phyloP scores from a whole-genome alignment of 2,113 vertebrate genomes.

The Myotis davidii region DNA sequence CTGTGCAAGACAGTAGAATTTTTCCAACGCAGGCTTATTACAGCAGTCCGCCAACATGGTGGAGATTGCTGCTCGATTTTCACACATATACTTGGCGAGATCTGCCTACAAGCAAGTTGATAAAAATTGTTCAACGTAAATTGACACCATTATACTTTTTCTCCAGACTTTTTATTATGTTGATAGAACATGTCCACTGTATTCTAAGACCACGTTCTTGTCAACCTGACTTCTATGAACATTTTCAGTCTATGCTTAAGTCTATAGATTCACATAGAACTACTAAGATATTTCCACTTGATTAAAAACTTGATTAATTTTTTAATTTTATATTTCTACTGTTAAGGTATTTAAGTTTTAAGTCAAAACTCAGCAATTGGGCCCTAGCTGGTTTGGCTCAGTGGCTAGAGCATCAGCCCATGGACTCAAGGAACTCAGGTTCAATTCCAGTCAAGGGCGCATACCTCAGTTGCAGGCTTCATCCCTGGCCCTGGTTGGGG shows the following conservation, averaged over 20 bases:
- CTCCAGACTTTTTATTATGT: not conserved
- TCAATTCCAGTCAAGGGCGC: too few relatives aligned
- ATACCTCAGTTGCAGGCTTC: too few relatives aligned
- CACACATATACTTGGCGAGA: constrained; percentile 65
- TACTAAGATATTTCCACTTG: not conserved
- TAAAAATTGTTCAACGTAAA: not conserved
- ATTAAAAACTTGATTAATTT: not conserved
- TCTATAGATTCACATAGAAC: not conserved
- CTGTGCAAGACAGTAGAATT: constrained; percentile 67
- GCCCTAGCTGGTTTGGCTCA: too few relatives aligned
- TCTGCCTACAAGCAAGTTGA: constrained; percentile 69
- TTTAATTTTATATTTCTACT: constrained; percentile 21
- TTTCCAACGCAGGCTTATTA: constrained; percentile 62
- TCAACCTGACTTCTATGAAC: not conserved
- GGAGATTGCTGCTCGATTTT: constrained; percentile 76
- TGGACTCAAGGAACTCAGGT: too few relatives aligned
- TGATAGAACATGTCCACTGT: not conserved
- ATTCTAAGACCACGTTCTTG: not conserved
- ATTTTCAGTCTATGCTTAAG: not conserved
- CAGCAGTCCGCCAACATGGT: constrained; percentile 82
- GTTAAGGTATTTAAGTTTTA: not conserved
- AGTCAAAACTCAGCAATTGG: not conserved
- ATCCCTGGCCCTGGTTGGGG: too few relatives aligned
- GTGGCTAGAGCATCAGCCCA: too few relatives aligned
- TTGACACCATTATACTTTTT: not conserved